Conservation (phyloP, 1,140 invertebrate species). For the Neodiprion virginianus region DNA sequence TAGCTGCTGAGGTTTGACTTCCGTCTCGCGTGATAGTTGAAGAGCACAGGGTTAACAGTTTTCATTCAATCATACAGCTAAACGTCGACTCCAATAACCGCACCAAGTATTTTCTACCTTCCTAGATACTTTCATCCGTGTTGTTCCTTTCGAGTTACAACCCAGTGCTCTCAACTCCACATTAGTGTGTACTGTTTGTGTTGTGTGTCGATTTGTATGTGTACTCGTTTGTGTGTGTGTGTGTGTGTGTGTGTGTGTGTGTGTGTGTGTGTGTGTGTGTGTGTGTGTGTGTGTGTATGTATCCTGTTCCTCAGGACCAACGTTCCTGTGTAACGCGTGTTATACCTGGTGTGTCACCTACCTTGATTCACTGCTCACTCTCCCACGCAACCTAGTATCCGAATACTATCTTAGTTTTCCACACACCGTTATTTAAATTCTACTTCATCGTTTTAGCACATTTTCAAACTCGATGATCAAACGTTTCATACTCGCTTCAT, state of each 20-base stretch:
- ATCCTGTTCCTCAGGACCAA: not conserved
- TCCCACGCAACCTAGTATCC: too few species aligned
- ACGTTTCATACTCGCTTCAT: not conserved
- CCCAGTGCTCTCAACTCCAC: too few species aligned
- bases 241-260: not conserved
- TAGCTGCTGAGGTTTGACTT: constrained; percentile 35
- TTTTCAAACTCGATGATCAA: too few species aligned
- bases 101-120: not conserved
- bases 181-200: not conserved
- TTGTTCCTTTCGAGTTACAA: too few species aligned
- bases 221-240: not conserved
- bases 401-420: too few species aligned
- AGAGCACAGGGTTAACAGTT: not conserved
- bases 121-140: not conserved
- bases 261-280: constrained; percentile 1
- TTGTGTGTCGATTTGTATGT: not conserved
- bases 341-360: not conserved
- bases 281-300: not conserved
- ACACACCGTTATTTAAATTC: too few species aligned
- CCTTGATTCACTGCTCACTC: not conserved
- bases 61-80: too few species aligned
- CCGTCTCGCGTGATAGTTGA: not conserved
- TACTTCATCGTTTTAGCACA: too few species aligned
- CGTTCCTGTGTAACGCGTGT: not conserved
- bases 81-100: too few species aligned